Conservation (phyloP, 92 coral and sea anemone genomes). For the Bergia puertoricense region DNA sequence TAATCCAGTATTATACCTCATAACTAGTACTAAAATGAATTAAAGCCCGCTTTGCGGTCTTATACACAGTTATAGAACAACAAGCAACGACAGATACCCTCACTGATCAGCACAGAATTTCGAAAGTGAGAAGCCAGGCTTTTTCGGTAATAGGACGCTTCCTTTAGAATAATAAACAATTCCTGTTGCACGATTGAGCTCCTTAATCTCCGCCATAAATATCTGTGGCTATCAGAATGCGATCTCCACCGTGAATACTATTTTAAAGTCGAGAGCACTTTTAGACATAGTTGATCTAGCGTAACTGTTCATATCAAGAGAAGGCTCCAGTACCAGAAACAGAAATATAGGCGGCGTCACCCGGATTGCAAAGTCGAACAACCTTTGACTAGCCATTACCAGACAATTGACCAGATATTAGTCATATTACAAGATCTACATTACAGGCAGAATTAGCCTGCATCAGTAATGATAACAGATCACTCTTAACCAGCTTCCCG, state of each 20-base stretch:
- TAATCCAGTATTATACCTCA: background rate
- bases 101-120: background rate
- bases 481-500: background rate
- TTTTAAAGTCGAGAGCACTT: background rate
- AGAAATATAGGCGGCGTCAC: background rate
- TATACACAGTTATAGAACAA: background rate
- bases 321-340: background rate
- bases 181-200: background rate
- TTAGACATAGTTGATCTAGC: background rate
- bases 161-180: background rate
- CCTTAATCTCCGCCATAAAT: background rate
- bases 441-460: background rate
- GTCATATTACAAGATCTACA: background rate
- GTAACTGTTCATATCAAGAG: background rate
- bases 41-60: background rate
- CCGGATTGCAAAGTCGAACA: background rate
- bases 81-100: background rate
- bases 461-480: slow-evolving; percentile 7
- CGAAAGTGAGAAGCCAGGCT: background rate
- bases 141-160: background rate
- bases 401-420: background rate
- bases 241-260: background rate
- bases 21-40: background rate
- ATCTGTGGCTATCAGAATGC: background rate
- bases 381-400: background rate